Evolutionary conservation across 2,113 vertebrate genomes (phyloP), one percentile per base, ranked within the genome.

Genomic region (Daboia siamensis): DNA sequence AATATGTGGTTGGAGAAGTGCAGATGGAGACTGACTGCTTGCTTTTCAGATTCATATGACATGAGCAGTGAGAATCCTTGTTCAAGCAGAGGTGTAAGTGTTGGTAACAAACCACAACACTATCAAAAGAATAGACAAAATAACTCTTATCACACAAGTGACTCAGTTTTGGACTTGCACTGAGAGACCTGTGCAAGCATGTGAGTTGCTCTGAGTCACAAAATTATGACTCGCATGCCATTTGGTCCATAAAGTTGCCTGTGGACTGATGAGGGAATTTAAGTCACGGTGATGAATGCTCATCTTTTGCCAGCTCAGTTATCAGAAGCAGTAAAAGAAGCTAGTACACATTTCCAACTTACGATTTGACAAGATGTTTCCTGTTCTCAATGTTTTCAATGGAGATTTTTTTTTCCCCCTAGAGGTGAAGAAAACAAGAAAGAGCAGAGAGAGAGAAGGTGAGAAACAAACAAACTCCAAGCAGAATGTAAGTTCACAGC

Each of bases 401-500:
- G n/a, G 90, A 91, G 15, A 57, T 86, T 59, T 86, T 85, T 86
- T 24, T 61, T 85, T 29, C 1, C 24, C 59, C 59, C 24, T 51
- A 12, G 26, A 29, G 26, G 59, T 29, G 26, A 29, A 64, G 59
- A 51, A 84, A 86, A 10, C 4, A 4, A 33, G 48, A 55, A 55
- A 52, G 48, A 48, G 23, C 29, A 56, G 26, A 46, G 69, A 84
- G 33, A 13, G 39, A 39, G 2, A 39, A 24, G 17, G 26, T 6
- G 8, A 11, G 80, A 86, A 26, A 86, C 33, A 29, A 26, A 11
- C 29, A 10, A 57, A 39, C 52, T 90, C 29, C 29, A 0, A 90
- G 94, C 94, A 88, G 93, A 92, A 95, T 91, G 44, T 56, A 21
- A 54, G 86, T 61, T 54, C 15, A 9, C 56, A 91, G 5, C 12